Base-by-base conservation (phyloP, 2,888 invertebrate species). In the Cistogaster globosa region DNA sequence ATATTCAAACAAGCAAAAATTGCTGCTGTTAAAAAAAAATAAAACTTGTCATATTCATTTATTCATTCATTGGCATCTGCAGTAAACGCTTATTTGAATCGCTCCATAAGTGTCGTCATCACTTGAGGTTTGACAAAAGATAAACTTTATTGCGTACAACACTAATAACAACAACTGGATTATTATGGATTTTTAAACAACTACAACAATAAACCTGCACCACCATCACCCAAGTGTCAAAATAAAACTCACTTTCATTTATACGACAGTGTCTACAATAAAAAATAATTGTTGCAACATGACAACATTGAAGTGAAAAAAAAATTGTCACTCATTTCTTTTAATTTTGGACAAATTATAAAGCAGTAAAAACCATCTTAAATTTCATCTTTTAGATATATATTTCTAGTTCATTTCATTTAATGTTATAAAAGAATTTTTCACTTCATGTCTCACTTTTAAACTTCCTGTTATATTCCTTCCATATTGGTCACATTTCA, bases 241-340 rank as follows among this genome's bases (percentile, higher is more conserved):
- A 45, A 79, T 60, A 42, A 74, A 55, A 85, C 69, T 72, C 85
- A 85, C 85, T 85, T 85, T 82, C 85, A 85, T 82, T 85, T 71
- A 82, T 32, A 58, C 18, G 4, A 38, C 51, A 20, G 18, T 58
- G 20, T 48, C 18, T 26, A 20, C 20, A 20, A 48, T 12, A 36
- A 57, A 60, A 48, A 26, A 58, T 14, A 45, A 63, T 18, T 62
- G 53, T 53, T 51, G 55, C 53, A 68, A 48, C 6, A 12, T 18
- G 36, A 53, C 18, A 53, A 51, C 22, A 7, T 20, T 42, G 53
- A n/a, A 18, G 53, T 36, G 51, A n/a, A n/a, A n/a, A 16, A 16
- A 60, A 38, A 65, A 42, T 22, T 63, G 20, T 20, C 14, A 45
- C 14, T 26, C 5, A 32, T 32, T 32, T 32, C 32, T 32, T 48